Conservation (phyloP, 2,113 vertebrate species). For the Actenoides hombroni region DNA sequence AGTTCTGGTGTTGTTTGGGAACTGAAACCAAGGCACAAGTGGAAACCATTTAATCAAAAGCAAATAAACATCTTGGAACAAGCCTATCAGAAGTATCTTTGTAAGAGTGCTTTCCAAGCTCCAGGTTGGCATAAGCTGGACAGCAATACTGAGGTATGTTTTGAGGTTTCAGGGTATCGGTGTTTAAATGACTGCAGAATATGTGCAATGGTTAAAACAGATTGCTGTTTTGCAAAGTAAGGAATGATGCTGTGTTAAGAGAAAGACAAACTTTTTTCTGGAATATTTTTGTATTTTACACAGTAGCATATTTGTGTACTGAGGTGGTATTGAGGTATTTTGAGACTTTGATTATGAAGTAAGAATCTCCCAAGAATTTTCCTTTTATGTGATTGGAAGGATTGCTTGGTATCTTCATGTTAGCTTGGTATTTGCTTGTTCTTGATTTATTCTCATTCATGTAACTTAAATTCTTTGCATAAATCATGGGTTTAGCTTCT, state of each 20-base stretch:
- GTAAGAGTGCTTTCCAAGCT: not conserved
- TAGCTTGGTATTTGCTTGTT: not conserved
- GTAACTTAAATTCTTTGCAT: not conserved
- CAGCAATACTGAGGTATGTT: slow-evolving; percentile 83
- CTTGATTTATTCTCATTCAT: fast-evolving
- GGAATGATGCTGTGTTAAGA: not conserved
- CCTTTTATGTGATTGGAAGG: not conserved
- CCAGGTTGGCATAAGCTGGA: slow-evolving; percentile 85
- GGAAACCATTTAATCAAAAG: slow-evolving; percentile 93
- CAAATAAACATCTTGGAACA: slow-evolving; percentile 89
- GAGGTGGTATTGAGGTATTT: not conserved
- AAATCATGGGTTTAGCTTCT: not conserved
- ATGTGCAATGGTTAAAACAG: not conserved
- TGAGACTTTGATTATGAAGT: not conserved
- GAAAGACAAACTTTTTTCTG: not conserved
- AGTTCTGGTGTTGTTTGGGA: slow-evolving; percentile 98
- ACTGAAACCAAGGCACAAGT: slow-evolving; percentile 87
- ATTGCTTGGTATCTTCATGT: not conserved
- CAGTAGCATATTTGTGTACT: not conserved
- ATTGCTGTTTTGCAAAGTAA: not conserved
- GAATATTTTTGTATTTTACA: not conserved
- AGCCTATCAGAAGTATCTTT: slow-evolving; percentile 80
- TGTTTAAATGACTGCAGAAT: not conserved
- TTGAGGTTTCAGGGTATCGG: not conserved
- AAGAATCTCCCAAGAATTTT: not conserved